phyloP scores from a whole-genome alignment of 1,140 invertebrate genomes.

The Bicyclus anynana region DNA sequence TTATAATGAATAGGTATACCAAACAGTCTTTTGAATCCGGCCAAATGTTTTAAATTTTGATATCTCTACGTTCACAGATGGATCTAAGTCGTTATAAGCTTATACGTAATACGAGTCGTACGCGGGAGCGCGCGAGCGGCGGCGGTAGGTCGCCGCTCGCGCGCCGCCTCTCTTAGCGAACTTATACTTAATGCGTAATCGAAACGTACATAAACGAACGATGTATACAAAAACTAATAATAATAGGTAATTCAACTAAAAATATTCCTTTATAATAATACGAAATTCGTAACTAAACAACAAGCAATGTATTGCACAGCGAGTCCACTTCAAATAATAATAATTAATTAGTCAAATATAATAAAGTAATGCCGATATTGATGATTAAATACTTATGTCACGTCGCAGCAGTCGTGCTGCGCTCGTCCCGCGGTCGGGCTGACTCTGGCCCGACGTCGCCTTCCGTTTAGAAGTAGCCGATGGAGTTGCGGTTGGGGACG shows the following conservation, averaged over 20 bases:
- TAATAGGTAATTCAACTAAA: slow-evolving; percentile 50
- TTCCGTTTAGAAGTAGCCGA: slow-evolving; percentile 53
- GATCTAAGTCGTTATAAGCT: slow-evolving; percentile 62
- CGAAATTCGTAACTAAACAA: slow-evolving; percentile 67
- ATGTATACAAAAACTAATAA: slow-evolving; percentile 49
- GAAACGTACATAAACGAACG: slow-evolving; percentile 48
- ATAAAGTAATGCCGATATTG: slow-evolving; percentile 46
- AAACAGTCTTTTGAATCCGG: slow-evolving; percentile 76
- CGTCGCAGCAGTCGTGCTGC: neutral
- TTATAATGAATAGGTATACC: slow-evolving; percentile 73
- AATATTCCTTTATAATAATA: slow-evolving; percentile 54
- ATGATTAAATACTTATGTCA: slow-evolving; percentile 26
- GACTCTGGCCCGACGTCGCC: slow-evolving; percentile 3
- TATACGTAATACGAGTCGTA: slow-evolving; percentile 38
- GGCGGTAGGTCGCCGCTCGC: slow-evolving; percentile 17
- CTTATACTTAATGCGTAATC: slow-evolving; percentile 38
- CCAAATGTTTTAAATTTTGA: slow-evolving; percentile 75
- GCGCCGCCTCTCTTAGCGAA: slow-evolving; percentile 24
- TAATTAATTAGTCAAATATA: slow-evolving; percentile 60
- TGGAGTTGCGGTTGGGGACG: slow-evolving; percentile 63
- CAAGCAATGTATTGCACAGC: slow-evolving; percentile 74
- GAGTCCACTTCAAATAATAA: slow-evolving; percentile 67
- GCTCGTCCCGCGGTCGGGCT: neutral
- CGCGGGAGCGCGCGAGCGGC: slow-evolving; percentile 23
- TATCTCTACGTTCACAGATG: slow-evolving; percentile 65